Base-by-base conservation (phyloP, 1,140 invertebrate genomes). In the Platorchestia sp. region DNA sequence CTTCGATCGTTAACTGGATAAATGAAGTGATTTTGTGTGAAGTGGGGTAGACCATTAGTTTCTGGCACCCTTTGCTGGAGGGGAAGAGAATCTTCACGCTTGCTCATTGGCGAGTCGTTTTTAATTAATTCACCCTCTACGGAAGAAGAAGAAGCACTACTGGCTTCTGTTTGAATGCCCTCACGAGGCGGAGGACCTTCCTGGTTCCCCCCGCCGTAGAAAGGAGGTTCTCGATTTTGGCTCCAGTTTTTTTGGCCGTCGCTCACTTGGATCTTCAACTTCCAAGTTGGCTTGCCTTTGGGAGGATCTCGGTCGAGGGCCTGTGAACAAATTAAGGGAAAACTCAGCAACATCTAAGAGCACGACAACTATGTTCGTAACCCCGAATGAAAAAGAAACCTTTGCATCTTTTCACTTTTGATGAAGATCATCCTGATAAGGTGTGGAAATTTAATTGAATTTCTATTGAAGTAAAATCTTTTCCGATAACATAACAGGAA, bases 281-380 rank as follows among this genome's bases (percentile, higher is more conserved):
- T 98, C 99, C 99, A 99, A 97, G 99, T 98, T 0, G 99, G 99
- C 95, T 99, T 97, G 42, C 99, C 99, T 97, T 99, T 98, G 0
- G 99, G 99, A 97, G 99, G 98, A 98, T 99, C 99, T 96, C 99
- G 98, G 97, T 99, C 99, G 97, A 99, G 97, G n/a, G 99, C 98
- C 98, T 99, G 97, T 36, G 45, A 45, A 42, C 87, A 89, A 89
- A 75, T 75, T 75, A 36, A 75, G 59, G 59, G 14, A 75, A 75
- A 27, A 36, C 1, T 22, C 27, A 22, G 47, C 19, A 6, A 19
- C 14, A 19, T 75, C 59, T 22, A 36, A 75, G 3, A 19, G 27
- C 27, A 75, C 27, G 59, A 75, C 14, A 10, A 22, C 14, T 75
- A 75, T 10, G 59, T 22, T 75, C 59, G 36, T n/a, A n/a, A n/a